Conservation (phyloP, 2,113 vertebrate species). For the Saguinus midas region DNA sequence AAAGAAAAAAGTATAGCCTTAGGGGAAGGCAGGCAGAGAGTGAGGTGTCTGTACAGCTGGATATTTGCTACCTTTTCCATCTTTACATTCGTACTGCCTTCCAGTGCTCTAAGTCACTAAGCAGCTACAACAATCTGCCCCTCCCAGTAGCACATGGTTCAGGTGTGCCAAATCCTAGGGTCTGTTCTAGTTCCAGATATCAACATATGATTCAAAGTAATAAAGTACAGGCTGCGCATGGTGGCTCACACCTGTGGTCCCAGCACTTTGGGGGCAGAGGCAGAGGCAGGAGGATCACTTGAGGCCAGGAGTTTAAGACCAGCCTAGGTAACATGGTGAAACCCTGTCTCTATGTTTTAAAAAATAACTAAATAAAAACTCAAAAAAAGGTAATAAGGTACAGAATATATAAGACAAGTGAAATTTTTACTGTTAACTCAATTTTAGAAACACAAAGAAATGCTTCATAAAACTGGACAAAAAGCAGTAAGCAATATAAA, state of each 20-base stretch:
- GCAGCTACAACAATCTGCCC: not conserved
- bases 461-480: not conserved
- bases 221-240: not conserved
- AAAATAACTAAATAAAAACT: not conserved
- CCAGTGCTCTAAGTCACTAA: not conserved
- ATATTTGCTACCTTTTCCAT: not conserved
- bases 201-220: not conserved
- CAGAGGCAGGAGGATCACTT: not conserved
- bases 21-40: rapidly evolving
- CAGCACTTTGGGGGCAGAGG: not conserved
- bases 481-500: conserved; percentile 5
- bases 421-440: conserved; percentile 2
- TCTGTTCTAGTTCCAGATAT: conserved; percentile 12
- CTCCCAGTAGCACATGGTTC: not conserved
- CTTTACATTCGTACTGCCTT: not conserved
- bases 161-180: not conserved
- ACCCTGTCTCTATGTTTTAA: not conserved
- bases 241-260: not conserved
- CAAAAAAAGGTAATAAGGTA: not conserved
- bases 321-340: not conserved
- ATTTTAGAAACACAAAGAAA: conserved; percentile 33
- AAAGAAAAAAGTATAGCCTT: not conserved
- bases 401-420: not conserved
- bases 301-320: not conserved
- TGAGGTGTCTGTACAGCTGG: not conserved